Base-by-base conservation (phyloP, 2,888 invertebrate genomes). In the Leuctra nigra region DNA sequence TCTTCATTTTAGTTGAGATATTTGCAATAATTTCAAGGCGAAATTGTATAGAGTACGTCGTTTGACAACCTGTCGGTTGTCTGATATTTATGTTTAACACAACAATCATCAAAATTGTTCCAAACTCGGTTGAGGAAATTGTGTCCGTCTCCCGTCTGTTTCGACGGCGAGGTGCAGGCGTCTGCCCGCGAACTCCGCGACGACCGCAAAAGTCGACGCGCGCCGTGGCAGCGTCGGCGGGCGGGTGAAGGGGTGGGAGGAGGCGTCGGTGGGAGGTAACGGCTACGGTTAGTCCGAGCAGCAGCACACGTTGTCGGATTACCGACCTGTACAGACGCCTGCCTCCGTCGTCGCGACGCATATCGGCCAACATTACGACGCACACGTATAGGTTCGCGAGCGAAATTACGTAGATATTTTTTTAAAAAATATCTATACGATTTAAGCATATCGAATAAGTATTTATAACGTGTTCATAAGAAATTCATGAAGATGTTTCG, bases 241-340 rank as follows among this genome's bases (percentile, higher is more conserved):
- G 22, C 23, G 20, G 18, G 44, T 20, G 23, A 4, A 6, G 23
- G 20, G 23, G 23, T 4, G 44, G 44, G 2, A n/a, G 23, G 4
- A 4, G 38, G 38, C 9, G 38, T 11, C 7, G 38, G 38, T 38
- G 14, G 38, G 11, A 14, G 38, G 44, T 44, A n/a, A 4, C 44
- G 23, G 44, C 44, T 18, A 14, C 29, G 33, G 38, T 14, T 9
- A 38, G n/a, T 11, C n/a, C n/a, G 18, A 29, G 24, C 44, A 24
- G 29, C 24, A 48, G 14, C 57, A 57, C 57, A 57, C 57, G 57
- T 57, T 57, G 57, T 57, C 57, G 57, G 57, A 57, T 57, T 53
- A 57, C 57, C 53, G 57, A 29, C 46, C 20, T 11, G 53, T 9
- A 33, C 36, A 25, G 57, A 39, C 54, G 41, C 39, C 20, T 20